Percentiles rank a stretch among this genome's conserved stretches.
phyloP scores from a whole-genome alignment of 2,113 vertebrate species.

The Hippopotamus amphibius region DNA sequence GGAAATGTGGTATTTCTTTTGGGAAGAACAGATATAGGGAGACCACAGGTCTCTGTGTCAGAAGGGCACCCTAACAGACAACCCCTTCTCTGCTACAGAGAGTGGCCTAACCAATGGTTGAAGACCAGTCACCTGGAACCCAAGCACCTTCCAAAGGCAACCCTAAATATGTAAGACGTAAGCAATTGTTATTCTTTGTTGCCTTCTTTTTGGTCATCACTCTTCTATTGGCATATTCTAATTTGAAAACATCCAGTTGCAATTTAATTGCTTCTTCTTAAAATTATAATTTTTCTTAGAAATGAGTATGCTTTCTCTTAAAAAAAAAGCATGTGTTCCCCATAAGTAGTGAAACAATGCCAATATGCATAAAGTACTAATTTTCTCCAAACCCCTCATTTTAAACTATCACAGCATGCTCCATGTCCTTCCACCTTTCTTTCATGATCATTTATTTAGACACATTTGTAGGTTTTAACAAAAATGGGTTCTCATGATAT shows the following conservation, averaged over 20 bases:
- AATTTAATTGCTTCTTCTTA: not conserved
- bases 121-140: not conserved
- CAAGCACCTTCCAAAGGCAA: slow-evolving; percentile 14
- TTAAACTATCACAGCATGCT: not conserved
- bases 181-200: not conserved
- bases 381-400: not conserved
- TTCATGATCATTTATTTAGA: slow-evolving; percentile 29
- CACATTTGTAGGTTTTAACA: not conserved
- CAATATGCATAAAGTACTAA: not conserved
- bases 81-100: not conserved
- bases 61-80: not conserved
- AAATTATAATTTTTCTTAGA: slow-evolving; percentile 29
- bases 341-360: not conserved
- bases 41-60: not conserved
- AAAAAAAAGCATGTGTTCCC: not conserved
- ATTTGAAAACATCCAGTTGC: not conserved
- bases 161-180: not conserved
- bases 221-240: not conserved
- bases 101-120: not conserved
- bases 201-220: not conserved
- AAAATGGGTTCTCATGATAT: not conserved
- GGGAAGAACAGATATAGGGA: not conserved
- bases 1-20: slow-evolving; percentile 8
- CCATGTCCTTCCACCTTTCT: not conserved
- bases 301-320: not conserved